Evolutionary conservation across 2,113 vertebrate species (phyloP).

Genomic region (Antigone vipio): DNA sequence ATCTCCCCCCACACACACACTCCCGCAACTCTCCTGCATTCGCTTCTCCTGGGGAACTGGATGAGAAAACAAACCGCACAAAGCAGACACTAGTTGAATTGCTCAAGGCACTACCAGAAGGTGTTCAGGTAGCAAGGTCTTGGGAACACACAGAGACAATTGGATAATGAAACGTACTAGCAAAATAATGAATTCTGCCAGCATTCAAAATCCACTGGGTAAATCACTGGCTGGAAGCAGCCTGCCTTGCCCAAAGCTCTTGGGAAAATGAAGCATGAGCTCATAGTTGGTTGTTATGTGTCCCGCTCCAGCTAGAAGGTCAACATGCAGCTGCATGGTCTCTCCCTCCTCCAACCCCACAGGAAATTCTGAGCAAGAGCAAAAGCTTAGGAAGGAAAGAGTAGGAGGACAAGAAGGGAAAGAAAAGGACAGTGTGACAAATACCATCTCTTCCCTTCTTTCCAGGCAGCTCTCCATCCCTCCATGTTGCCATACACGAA

Average conservation of each 20-base stretch:
- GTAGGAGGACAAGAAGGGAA: not conserved
- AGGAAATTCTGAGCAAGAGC: not conserved
- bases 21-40: not conserved
- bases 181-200: not conserved
- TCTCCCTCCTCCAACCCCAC: not conserved
- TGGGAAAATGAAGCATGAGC: not conserved
- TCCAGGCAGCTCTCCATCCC: not conserved
- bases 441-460: not conserved
- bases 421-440: not conserved
- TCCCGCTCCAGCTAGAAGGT: not conserved
- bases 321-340: not conserved
- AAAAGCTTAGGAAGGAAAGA: not conserved
- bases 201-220: not conserved
- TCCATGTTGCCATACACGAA: not conserved
- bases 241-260: not conserved
- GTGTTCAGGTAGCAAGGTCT: not conserved
- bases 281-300: not conserved
- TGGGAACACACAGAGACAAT: not conserved
- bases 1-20: not conserved
- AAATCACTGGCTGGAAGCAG: not conserved
- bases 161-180: not conserved
- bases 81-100: not conserved
- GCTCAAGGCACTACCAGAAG: slow-evolving; percentile 43
- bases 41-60: not conserved
- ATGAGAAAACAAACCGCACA: not conserved